Percentiles rank a stretch among this genome's conserved stretches.
These are phyloP conservation scores for Lasioglossum marginatum DNA, from an alignment of 2,888 invertebrate species.

Conservation along the genomic window DNA sequence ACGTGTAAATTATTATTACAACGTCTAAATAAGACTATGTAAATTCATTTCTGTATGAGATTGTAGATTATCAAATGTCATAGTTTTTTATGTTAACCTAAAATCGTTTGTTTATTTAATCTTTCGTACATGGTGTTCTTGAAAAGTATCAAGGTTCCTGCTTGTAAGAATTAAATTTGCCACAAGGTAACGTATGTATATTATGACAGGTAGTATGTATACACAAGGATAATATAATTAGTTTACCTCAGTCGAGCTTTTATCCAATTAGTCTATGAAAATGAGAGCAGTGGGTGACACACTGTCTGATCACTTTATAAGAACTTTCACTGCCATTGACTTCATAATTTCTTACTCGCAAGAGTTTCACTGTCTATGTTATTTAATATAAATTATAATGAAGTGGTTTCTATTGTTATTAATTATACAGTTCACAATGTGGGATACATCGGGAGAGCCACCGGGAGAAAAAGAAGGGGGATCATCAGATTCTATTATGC, in stretches of 20 bases:
- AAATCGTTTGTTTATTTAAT: slow-evolving; percentile 21
- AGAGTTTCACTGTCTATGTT: slow-evolving; percentile 38
- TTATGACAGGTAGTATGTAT: slow-evolving; percentile 61
- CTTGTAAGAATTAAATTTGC: slow-evolving; percentile 43
- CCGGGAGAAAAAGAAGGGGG: slow-evolving; percentile 75
- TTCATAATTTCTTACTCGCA: slow-evolving; percentile 58
- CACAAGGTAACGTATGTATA: slow-evolving; percentile 59
- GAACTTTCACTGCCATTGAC: slow-evolving; percentile 82
- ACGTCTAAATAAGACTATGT: neutral
- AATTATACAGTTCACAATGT: slow-evolving; percentile 81
- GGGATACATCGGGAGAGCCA: slow-evolving; percentile 78
- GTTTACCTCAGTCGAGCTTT: slow-evolving; percentile 80
- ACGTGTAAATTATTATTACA: neutral
- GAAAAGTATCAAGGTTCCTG: slow-evolving; percentile 20
- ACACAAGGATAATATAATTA: slow-evolving; percentile 80
- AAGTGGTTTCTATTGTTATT: slow-evolving; percentile 79
- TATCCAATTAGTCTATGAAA: slow-evolving; percentile 82
- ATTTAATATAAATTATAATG: slow-evolving; percentile 67
- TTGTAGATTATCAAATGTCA: neutral
- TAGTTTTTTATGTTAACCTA: neutral
- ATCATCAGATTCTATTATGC: slow-evolving; percentile 68
- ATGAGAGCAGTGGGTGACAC: slow-evolving; percentile 81
- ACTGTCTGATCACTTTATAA: slow-evolving; percentile 73
- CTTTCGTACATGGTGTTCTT: slow-evolving; percentile 18
- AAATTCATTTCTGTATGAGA: too few species aligned